phyloP scores from a whole-genome alignment of 2,797 vertebrate genomes.

The Neopelma chrysocephalum region DNA sequence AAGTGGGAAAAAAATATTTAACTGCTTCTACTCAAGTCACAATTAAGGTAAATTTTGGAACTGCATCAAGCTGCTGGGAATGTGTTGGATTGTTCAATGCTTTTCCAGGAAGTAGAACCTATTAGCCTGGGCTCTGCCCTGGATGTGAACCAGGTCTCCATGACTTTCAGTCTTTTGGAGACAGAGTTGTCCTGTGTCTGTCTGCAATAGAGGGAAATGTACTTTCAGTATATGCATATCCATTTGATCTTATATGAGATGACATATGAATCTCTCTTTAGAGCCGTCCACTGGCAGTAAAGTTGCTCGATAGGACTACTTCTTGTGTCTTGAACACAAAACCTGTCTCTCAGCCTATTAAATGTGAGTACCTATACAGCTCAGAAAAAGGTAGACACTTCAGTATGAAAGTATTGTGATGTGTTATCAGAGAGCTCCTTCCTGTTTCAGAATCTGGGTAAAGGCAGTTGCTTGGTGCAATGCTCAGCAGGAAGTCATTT shows the following conservation, averaged over 20 bases:
- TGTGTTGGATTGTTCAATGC: background rate
- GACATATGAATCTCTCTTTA: background rate
- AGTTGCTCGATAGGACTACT: background rate
- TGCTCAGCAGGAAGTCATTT: accelerated
- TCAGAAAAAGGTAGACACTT: background rate
- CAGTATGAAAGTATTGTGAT: background rate
- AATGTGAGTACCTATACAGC: background rate
- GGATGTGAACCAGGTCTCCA: background rate
- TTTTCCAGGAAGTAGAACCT: background rate
- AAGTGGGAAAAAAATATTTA: background rate
- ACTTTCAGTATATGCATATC: background rate
- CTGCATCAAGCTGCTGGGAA: background rate
- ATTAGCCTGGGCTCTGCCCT: background rate
- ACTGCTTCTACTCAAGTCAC: background rate
- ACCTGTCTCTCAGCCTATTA: background rate
- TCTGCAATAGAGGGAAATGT: background rate
- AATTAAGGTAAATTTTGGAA: background rate
- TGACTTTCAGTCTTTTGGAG: background rate
- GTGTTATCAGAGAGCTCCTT: accelerated
- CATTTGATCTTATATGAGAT: background rate
- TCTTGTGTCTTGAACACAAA: background rate
- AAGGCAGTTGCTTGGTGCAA: background rate
- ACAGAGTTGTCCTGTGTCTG: background rate
- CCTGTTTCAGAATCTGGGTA: background rate
- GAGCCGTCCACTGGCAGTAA: background rate